Base-by-base conservation (phyloP, 2,888 invertebrate species). In the Periphyllus acericola region DNA sequence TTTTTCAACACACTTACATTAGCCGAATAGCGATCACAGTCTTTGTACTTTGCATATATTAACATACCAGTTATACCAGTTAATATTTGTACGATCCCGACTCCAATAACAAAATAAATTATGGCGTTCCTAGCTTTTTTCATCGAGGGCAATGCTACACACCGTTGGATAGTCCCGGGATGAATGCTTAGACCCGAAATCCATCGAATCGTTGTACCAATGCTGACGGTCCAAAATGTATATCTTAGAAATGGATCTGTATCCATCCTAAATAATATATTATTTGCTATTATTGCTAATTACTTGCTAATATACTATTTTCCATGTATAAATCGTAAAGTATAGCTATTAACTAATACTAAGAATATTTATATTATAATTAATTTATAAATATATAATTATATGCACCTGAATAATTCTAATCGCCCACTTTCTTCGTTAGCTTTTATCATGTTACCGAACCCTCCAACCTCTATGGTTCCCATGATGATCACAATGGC, bases 241-340 rank as follows among this genome's bases (percentile, higher is more conserved):
- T 96, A 96, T 9, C 97, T 93, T 34, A 95, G 94, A 11, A 95
- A 93, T 21, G 96, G 96, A 92, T 95, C 95, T 84, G 94, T 93
- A 91, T 96, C 96, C 92, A 95, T 94, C 90, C 96, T 96, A 91
- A 87, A 92, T 89, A 89, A 71, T 86, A 81, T 4, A 6, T 60
- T 21, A 5, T 21, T 21, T n/a, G n/a, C n/a, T n/a, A n/a, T n/a
- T n/a, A n/a, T n/a, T n/a, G n/a, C n/a, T n/a, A n/a, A n/a, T n/a
- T n/a, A n/a, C n/a, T n/a, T n/a, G n/a, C n/a, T n/a, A n/a, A n/a
- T n/a, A n/a, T 19, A 21, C 4, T 4, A 60, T 60, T 60, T 21
- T 60, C 14, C 19, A 19, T n/a, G 66, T n/a, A 46, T 46, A 9
- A 46, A 46, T 46, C 5, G 46, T 46, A 46, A n/a, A n/a, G n/a